Evolutionary conservation across 2,113 vertebrate genomes (phyloP).

Genomic region (Sterna hirundo): DNA sequence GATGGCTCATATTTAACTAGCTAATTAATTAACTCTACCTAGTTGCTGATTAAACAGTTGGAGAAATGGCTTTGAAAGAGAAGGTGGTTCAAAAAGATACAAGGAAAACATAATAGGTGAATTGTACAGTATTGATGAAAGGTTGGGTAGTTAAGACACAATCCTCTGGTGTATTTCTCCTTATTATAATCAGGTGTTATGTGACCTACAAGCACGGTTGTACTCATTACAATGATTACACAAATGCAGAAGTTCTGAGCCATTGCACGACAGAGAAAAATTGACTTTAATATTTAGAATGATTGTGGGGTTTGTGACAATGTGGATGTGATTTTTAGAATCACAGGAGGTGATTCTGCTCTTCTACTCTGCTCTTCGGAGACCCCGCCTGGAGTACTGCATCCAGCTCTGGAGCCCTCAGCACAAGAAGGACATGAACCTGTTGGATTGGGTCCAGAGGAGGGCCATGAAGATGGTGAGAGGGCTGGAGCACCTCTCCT

Average conservation of each 20-base stretch:
- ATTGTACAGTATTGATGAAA: background rate
- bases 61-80: background rate
- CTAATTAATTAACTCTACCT: conserved; percentile 33
- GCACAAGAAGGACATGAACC: background rate
- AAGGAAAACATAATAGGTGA: background rate
- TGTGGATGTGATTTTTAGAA: background rate
- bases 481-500: background rate
- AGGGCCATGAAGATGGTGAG: background rate
- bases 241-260: background rate
- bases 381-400: background rate
- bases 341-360: background rate
- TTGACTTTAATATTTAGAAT: background rate
- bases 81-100: background rate
- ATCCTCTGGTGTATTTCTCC: background rate
- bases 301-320: background rate
- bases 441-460: background rate
- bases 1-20: background rate
- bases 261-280: background rate
- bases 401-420: background rate
- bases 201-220: background rate
- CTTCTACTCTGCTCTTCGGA: background rate
- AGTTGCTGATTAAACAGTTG: conserved; percentile 15
- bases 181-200: background rate
- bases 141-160: background rate
- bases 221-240: background rate